Evolutionary conservation across 2,113 vertebrate species (phyloP), one percentile per base, ranked within the genome.

Genomic region (Stomatorhinus ivindoensis): DNA sequence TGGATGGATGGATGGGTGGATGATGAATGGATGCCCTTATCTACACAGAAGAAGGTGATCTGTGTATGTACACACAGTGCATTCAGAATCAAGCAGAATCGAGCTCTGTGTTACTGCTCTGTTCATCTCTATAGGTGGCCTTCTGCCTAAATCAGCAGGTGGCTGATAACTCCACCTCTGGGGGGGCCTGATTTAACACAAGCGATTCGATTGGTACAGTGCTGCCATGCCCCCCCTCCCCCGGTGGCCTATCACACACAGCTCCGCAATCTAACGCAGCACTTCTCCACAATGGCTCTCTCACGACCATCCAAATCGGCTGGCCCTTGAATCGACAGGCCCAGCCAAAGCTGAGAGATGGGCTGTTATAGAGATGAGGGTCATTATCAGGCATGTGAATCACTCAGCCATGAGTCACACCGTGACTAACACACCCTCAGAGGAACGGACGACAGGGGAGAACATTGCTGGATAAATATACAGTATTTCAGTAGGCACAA

Each of bases 331-430:
- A 80, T 42, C 73, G 17, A 17, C 73, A 17, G 27, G 83, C 47
- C 47, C n/a, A 48, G 46, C 83, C 83, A 35, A 53, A 35, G 85
- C 50, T 7, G 48, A 55, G 31, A 53, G 48, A 88, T 48, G 42
- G n/a, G 42, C 46, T 88, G 44, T 31, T 44, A 88, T 31, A 13
- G 69, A 39, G 48, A 39, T 31, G 13, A 53, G 24, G 85, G 85
- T 87, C 50, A 87, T 87, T 35, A 53, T n/a, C 24, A 19, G 85
- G 47, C 50, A 31, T 53, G 85, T 87, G 85, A 87, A 19, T 87
- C 85, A 87, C 50, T 39, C 50, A 53, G 31, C 24, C 13, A 21
- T 87, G 85, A 87, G 19, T 87, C 85, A 86, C 24, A 35, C 27
- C n/a, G 53, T 87, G 85, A 87, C 47, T 87, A 39, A 53, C 50